Evolutionary conservation across 2,113 vertebrate species (phyloP), one percentile per base, ranked within the genome.

Genomic region (Ancistrus triradiatus): DNA sequence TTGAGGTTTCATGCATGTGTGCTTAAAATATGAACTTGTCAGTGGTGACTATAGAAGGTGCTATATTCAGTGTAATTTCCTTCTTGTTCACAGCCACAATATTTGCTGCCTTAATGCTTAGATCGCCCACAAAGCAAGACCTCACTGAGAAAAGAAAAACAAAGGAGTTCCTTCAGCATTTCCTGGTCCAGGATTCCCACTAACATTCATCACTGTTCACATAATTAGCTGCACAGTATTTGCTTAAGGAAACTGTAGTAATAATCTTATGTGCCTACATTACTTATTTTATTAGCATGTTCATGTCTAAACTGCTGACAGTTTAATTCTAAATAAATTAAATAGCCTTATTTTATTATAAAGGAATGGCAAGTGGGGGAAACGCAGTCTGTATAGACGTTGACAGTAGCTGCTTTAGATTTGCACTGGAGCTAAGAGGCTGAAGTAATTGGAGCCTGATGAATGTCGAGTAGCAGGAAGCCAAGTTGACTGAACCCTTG

Each of bases 121-220:
- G 86, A 22, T 91, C 91, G 2, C 82, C 89, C 3, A 77, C 73
- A 1, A 75, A 80, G 0, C 91, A 91, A 1, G 88, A 91, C 46
- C 77, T 87, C 1, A 49, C 66, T 0, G 89, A 91, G 33, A 97
- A 95, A 83, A 92, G 82, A 78, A 95, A 89, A 73, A 89, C 89
- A n/a, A 91, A 92, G 77, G 91, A 92, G 7, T 98, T 98, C 37
- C 88, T 96, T 77, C 86, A 71, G 4, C 91, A 92, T 60, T 98
- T 98, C 79, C 86, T 98, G 21, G 63, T 24, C 31, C 72, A 77
- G 62, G 79, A 75, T 17, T 8, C 43, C 56, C 40, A 48, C 40
- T 43, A 52, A 68, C 31, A 3, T 17, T 8, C 25, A 44, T 19
- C 50, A 80, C 38, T 35, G 46, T 13, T 59, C 77, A 72, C 27